Conservation (phyloP, 2,888 invertebrate genomes). For the Eupithecia centaureata region DNA sequence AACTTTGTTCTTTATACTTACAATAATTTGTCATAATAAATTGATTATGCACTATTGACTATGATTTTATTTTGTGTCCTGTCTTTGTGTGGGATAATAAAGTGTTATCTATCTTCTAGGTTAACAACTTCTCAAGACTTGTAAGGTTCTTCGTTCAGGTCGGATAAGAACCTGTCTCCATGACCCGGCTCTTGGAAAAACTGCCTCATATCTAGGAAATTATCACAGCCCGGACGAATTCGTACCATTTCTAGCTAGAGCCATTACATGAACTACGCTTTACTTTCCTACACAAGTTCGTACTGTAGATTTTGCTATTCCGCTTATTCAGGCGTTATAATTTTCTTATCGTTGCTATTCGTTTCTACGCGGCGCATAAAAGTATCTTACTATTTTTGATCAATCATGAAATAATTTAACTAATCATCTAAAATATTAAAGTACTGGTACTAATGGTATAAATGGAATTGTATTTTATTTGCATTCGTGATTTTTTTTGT, state of each 20-base stretch:
- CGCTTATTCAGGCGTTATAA: constrained; percentile 12
- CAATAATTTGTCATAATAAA: no score
- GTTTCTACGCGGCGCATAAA: constrained; percentile 1
- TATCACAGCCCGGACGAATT: constrained; percentile 5
- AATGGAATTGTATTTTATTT: neutral
- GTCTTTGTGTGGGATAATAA: no score
- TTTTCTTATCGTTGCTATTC: constrained; percentile 5
- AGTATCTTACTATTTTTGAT: no score
- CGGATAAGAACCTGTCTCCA: constrained; percentile 28
- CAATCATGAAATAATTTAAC: no score
- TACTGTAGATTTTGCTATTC: neutral
- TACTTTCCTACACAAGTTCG: neutral
- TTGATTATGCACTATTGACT: no score
- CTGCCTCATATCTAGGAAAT: constrained; percentile 40
- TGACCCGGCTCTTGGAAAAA: constrained; percentile 45
- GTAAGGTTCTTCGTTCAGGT: neutral
- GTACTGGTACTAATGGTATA: no score
- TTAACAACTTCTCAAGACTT: neutral
- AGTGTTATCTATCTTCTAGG: neutral
- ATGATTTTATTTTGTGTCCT: no score
- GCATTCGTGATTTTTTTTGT: neutral
- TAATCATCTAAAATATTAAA: no score
- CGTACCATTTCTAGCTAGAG: neutral
- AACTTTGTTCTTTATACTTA: no score
- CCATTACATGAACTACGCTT: neutral